Conservation (phyloP, 2,888 invertebrate genomes). For the Callinectes sapidus region DNA sequence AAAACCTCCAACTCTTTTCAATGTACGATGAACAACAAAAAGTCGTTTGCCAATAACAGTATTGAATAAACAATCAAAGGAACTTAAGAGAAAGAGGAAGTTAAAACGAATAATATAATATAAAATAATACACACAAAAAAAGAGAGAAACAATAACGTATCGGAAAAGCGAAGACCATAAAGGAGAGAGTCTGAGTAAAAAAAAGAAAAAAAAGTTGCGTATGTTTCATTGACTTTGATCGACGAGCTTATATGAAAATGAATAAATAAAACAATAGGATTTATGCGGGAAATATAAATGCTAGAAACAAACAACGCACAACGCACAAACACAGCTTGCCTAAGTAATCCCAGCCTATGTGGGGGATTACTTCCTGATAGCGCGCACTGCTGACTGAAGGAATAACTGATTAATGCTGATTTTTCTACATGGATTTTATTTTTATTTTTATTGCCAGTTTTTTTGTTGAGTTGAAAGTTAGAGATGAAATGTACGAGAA, state of each 20-base stretch:
- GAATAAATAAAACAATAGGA: background rate
- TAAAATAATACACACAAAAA: background rate
- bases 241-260: background rate
- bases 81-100: background rate
- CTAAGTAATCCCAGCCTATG: conserved; percentile 17
- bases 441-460: no score
- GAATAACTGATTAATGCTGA: background rate
- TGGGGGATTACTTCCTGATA: conserved; percentile 21
- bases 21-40: background rate
- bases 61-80: background rate
- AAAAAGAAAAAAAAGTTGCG: no score
- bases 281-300: background rate
- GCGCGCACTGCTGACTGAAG: background rate
- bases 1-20: background rate
- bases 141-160: background rate
- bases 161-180: background rate
- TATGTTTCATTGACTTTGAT: conserved; percentile 4
- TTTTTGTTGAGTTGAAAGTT: background rate
- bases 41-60: background rate
- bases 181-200: background rate
- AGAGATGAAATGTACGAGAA: background rate
- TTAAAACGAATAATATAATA: background rate
- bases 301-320: background rate
- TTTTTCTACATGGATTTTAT: background rate
- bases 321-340: background rate